Evolutionary conservation across 2,113 vertebrate genomes (phyloP).

Genomic region (Psophia crepitans): DNA sequence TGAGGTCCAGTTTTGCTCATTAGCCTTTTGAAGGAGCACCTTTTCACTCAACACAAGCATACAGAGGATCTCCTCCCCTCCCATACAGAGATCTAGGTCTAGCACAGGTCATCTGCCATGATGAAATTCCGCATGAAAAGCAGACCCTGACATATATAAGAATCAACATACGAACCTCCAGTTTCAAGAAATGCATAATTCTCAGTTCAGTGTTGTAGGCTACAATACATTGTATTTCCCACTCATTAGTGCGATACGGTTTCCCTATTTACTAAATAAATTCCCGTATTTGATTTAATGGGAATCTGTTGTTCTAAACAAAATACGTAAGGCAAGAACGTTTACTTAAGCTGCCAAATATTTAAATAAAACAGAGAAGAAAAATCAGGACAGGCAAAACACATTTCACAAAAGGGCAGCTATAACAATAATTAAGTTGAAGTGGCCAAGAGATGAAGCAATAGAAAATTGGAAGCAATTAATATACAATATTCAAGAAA

Average conservation of each 20-base stretch:
- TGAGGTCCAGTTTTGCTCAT: neutral
- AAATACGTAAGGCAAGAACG: neutral
- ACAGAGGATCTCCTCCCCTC: neutral
- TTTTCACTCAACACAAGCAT: neutral
- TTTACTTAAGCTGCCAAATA: neutral
- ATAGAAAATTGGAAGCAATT: conserved; percentile 38
- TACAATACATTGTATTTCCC: neutral
- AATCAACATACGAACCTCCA: neutral
- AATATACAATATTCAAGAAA: conserved; percentile 5
- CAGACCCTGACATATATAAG: neutral
- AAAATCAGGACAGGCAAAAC: neutral
- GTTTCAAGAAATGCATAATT: neutral
- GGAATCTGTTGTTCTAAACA: conserved; percentile 17
- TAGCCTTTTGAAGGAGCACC: neutral
- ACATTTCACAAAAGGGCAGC: conserved; percentile 15
- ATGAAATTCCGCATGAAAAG: neutral
- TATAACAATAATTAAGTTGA: conserved; percentile 16
- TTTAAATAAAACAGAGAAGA: neutral
- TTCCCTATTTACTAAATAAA: conserved; percentile 13
- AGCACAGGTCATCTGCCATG: neutral
- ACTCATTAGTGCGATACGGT: neutral
- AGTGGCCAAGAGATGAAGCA: conserved; percentile 21
- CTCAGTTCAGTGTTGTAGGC: neutral
- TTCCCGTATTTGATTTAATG: neutral
- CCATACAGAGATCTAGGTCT: neutral